These are phyloP conservation scores for Halcyon chelicuti DNA, from an alignment of 2,797 vertebrate genomes.

Conservation along the genomic window DNA sequence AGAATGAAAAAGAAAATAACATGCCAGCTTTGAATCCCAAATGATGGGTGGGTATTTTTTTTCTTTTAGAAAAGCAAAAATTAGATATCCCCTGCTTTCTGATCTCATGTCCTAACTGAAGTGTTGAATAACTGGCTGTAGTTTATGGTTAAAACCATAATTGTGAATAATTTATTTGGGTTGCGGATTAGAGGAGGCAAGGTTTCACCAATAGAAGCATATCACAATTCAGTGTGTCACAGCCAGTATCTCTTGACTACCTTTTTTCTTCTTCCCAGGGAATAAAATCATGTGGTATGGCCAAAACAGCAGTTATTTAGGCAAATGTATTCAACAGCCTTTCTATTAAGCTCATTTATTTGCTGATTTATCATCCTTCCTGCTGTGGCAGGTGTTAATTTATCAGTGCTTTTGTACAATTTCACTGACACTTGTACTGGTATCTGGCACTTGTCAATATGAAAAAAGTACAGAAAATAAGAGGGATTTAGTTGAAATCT, in stretches of 20 bases:
- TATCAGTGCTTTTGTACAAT: not conserved
- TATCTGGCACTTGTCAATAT: not conserved
- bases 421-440: not conserved
- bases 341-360: conserved; percentile 3
- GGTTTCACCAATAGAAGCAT: not conserved
- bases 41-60: not conserved
- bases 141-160: not conserved
- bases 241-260: not conserved
- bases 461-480: not conserved
- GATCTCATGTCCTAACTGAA: not conserved
- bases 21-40: not conserved
- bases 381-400: not conserved
- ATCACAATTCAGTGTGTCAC: not conserved
- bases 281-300: not conserved
- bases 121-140: not conserved
- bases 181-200: fast-evolving
- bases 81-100: not conserved
- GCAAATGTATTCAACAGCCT: not conserved
- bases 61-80: not conserved
- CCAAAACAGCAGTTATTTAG: not conserved
- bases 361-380: conserved; percentile 13
- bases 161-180: not conserved
- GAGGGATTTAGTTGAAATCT: not conserved
- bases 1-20: not conserved
- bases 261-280: not conserved